Evolutionary conservation across 2,888 invertebrate species (phyloP).

Genomic region (Linnaemya vulpina): DNA sequence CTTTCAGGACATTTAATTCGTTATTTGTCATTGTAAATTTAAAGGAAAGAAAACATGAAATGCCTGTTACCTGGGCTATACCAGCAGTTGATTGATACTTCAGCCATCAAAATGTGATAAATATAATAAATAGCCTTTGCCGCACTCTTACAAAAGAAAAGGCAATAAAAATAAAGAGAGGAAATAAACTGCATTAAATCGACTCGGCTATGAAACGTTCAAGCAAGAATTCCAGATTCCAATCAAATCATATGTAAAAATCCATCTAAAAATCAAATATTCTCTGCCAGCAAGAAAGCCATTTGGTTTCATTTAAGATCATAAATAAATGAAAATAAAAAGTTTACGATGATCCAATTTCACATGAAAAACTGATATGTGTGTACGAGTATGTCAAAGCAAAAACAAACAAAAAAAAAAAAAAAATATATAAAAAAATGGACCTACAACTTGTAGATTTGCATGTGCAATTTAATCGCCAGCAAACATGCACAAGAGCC

Average conservation of each 20-base stretch:
- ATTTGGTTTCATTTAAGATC: slow-evolving; percentile 80
- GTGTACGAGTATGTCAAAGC: background rate
- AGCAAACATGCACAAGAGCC: slow-evolving; percentile 57
- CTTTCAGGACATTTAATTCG: too few species aligned
- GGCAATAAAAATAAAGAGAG: background rate
- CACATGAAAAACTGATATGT: slow-evolving; percentile 67
- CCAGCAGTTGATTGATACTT: too few species aligned
- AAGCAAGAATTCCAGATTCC: slow-evolving; percentile 8
- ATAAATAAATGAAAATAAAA: slow-evolving; percentile 49
- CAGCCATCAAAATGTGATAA: too few species aligned
- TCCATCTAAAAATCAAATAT: slow-evolving; percentile 54
- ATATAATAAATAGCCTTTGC: too few species aligned
- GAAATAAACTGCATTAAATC: background rate
- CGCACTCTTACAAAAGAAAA: too few species aligned
- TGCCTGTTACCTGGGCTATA: too few species aligned
- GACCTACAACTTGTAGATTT: slow-evolving; percentile 53
- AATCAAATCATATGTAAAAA: slow-evolving; percentile 9
- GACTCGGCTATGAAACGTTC: background rate
- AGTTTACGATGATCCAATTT: slow-evolving; percentile 71
- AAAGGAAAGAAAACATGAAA: too few species aligned
- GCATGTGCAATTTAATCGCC: slow-evolving; percentile 59
- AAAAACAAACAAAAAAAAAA: too few species aligned
- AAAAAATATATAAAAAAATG: too few species aligned
- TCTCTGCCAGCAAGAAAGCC: slow-evolving; percentile 69
- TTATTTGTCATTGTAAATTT: too few species aligned